A percentile compares a stretch with the other conserved stretches of the same genome.
These are phyloP conservation scores for Centropus unirufus DNA, from an alignment of 2,113 vertebrate genomes.

Conservation along the genomic window DNA sequence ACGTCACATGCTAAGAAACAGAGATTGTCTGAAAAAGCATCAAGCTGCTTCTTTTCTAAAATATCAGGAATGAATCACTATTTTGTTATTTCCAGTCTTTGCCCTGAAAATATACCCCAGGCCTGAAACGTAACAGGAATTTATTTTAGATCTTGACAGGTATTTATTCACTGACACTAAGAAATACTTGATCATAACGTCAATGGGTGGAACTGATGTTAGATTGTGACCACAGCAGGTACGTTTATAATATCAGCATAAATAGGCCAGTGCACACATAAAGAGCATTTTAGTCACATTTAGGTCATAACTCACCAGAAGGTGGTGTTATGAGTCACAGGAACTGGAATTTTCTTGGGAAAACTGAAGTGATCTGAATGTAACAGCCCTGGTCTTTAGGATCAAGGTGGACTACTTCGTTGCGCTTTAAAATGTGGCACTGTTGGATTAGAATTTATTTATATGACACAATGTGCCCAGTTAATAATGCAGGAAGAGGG, in stretches of 20 bases:
- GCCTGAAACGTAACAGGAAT: neutral
- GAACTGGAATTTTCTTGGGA: neutral
- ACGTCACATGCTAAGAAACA: neutral
- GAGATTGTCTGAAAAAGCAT: neutral
- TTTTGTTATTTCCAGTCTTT: neutral
- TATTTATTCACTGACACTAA: neutral
- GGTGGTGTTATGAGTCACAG: slow-evolving; percentile 56
- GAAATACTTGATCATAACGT: neutral
- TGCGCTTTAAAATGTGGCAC: neutral
- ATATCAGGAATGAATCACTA: slow-evolving; percentile 57
- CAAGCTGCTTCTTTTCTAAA: slow-evolving; percentile 8
- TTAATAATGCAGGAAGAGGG: neutral
- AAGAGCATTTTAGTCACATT: slow-evolving; percentile 9
- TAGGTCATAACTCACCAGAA: slow-evolving; percentile 22
- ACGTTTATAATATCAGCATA: neutral
- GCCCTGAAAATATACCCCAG: neutral
- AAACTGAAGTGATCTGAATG: neutral
- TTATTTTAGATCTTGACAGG: neutral
- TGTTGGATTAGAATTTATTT: neutral
- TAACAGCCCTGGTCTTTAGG: neutral
- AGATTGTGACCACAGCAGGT: neutral
- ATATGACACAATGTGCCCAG: neutral
- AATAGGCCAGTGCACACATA: slow-evolving; percentile 6
- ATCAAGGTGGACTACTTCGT: neutral
- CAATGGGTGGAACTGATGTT: neutral